Base-by-base conservation (phyloP, 1,140 invertebrate species). In the Lethocerus indicus region DNA sequence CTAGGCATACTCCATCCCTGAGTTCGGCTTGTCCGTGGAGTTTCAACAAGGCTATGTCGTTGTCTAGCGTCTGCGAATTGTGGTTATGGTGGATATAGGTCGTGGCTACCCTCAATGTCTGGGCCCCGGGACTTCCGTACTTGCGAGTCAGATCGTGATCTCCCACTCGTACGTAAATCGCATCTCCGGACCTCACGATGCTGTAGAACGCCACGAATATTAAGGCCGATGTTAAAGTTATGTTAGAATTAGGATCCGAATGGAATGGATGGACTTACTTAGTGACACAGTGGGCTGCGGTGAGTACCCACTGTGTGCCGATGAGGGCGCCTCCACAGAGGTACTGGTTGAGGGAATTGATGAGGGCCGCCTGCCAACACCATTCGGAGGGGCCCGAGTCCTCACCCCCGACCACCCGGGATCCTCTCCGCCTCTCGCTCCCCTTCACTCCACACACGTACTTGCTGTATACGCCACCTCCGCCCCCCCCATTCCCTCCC, bases 11-110 rank as follows among this genome's bases (percentile, higher is more conserved):
- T 26, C 81, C 85, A 63, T 84, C 82, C 54, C 79, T 83, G 2
- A 95, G 72, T 63, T 90, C 84, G 0, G 86, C 88, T 62, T 93
- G 87, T 0, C 84, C 83, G 55, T 89, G 79, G 5, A 97, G 74
- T 63, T 93, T 94, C 6, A 97, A 68, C 9, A 97, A 63, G 0
- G 92, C 93, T 54, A 97, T 93, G 60, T 95, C 92, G 60, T 95
- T 94, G 61, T 95, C 90, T 52, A 96, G 68, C 0, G 91, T 95
- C 64, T 93, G 87, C 53, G 85, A 89, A 63, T 96, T 93, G 67
- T 95, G 92, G 65, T 94, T 92, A 58, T 93, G 89, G 63, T 96
- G 91, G 40, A 94, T 93, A 63, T 94, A 94, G 0, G 89, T 93
- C 14, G 87, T 91, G 21, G 83, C 83, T 4, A 93, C 86, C 18